Evolutionary conservation across 2,797 vertebrate genomes (phyloP), one percentile per base, ranked within the genome.

Genomic region (Cryptoblepharus egeriae): DNA sequence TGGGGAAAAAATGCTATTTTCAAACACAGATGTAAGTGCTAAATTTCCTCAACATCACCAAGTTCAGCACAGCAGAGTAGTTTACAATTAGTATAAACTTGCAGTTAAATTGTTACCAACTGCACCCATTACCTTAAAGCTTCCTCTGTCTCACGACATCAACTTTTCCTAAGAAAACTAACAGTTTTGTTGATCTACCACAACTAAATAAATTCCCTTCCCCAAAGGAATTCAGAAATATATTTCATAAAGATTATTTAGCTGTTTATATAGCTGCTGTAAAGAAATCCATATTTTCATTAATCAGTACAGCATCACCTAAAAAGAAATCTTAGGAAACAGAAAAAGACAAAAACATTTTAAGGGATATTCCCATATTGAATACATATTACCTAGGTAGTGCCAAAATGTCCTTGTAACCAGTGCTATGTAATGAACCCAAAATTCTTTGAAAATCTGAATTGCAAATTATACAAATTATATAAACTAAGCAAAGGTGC

Each of bases 221-320:
- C 22, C 69, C 81, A 76, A 55, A 83, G 26, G 5, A 63, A 67
- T 24, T 77, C 12, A 70, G 67, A 26, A 4, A 82, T 49, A 52
- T n/a, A 57, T 61, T 83, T 87, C 82, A 74, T 52, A 83, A 68
- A 79, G 82, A 68, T 64, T 70, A 64, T 57, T n/a, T n/a, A n/a
- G 61, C 80, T 85, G 82, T 35, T 81, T 79, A n/a, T n/a, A n/a
- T 82, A 79, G 68, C 67, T 82, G 79, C 28, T 78, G 39, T 80
- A 68, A 88, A 88, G 83, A 63, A 5, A 26, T 22, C 5, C 26
- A 15, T 10, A 82, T 65, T 32, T 88, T 91, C 77, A 69, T 49
- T 67, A 68, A 6, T 58, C 49, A 26, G 0, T 15, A 49, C 80
- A 39, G 67, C 77, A 39, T 88, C 60, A 32, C 0, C 0, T 57